Conservation (phyloP, 2,113 vertebrate species). For the Ceratotherium simum region DNA sequence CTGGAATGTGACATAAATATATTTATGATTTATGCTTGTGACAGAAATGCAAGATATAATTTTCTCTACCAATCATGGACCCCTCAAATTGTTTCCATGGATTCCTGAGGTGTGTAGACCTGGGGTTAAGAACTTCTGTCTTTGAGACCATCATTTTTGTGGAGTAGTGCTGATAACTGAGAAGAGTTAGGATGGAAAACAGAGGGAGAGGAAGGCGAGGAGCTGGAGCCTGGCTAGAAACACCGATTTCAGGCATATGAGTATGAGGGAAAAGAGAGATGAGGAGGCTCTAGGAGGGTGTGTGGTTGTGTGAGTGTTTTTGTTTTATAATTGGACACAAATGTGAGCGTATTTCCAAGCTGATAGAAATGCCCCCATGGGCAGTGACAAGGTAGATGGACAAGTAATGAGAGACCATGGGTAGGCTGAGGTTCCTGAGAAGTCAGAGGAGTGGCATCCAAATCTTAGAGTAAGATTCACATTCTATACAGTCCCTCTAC, state of each 20-base stretch:
- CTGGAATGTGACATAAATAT: neutral
- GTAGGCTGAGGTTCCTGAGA: neutral
- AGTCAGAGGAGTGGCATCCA: neutral
- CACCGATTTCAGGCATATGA: rapidly evolving
- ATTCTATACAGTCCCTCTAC: neutral
- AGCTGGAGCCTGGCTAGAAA: neutral
- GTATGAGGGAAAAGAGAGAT: neutral
- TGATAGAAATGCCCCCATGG: neutral
- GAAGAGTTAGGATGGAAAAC: neutral
- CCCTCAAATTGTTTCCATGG: neutral
- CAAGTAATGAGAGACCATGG: neutral
- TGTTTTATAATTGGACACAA: neutral
- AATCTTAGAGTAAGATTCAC: neutral
- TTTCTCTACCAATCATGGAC: neutral
- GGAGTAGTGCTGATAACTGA: neutral
- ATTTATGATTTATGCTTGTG: neutral
- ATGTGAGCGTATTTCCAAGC: neutral
- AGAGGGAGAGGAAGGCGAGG: neutral
- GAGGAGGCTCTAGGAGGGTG: neutral
- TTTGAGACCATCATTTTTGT: neutral
- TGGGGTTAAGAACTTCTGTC: neutral
- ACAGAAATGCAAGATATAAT: neutral
- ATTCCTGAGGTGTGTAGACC: neutral
- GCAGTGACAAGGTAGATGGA: neutral
- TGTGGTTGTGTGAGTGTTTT: neutral